Conservation (phyloP, 2,113 vertebrate species). For the Aviceda subcristata region DNA sequence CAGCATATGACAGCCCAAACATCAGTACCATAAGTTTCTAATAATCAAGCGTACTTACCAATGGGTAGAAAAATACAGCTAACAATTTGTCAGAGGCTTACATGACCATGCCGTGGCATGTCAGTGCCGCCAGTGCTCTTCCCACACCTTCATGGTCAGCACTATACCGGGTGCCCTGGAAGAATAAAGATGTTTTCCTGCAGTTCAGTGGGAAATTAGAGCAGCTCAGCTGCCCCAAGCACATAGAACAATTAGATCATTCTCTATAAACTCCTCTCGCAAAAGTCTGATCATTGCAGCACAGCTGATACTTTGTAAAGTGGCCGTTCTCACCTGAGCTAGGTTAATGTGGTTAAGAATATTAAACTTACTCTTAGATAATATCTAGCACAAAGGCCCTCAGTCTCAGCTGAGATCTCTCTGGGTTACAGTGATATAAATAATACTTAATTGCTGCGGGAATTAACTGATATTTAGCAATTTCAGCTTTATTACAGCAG, state of each 20-base stretch:
- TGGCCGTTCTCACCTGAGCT: not conserved
- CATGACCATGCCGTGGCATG: not conserved
- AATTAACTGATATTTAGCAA: constrained; percentile 19
- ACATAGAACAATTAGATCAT: not conserved
- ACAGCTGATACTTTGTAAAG: not conserved
- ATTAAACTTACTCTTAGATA: not conserved
- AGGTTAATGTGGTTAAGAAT: not conserved
- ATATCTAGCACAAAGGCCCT: not conserved
- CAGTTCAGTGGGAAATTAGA: not conserved
- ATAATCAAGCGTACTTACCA: not conserved
- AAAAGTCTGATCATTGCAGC: not conserved
- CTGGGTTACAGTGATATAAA: constrained; percentile 9
- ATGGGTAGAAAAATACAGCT: not conserved
- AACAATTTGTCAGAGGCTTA: not conserved
- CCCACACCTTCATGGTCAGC: not conserved
- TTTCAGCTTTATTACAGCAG: constrained; percentile 20
- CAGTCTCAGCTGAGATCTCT: not conserved
- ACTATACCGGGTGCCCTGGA: not conserved
- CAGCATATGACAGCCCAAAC: not conserved
- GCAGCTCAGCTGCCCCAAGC: not conserved
- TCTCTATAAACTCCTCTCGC: not conserved
- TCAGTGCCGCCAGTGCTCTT: not conserved
- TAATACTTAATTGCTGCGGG: constrained; percentile 16
- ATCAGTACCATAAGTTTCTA: not conserved
- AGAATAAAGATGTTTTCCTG: not conserved